A percentile compares a stretch with the other conserved stretches of the same genome.
These are phyloP conservation scores for Chondrosia reniformis DNA, from an alignment of 37 sponge, comb jelly and placozoan species.

Conservation along the genomic window DNA sequence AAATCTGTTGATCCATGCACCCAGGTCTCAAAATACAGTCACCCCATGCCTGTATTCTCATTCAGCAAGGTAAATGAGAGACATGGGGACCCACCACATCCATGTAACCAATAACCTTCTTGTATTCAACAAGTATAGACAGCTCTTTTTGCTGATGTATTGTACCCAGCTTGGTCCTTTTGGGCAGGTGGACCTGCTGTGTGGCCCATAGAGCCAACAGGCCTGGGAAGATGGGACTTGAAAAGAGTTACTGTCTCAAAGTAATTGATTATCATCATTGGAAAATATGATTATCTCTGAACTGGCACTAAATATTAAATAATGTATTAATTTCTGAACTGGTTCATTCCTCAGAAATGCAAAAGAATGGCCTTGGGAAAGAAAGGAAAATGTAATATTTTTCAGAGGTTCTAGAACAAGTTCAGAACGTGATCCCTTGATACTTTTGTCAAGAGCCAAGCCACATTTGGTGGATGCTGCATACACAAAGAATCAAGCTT, in stretches of 20 bases:
- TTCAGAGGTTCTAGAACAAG: slow-evolving; percentile 92
- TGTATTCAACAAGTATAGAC: slow-evolving; percentile 41
- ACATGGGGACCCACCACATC: background rate
- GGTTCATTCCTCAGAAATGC: slow-evolving; percentile 20
- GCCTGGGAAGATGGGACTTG: slow-evolving; percentile 79
- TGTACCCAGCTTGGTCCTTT: slow-evolving; percentile 96
- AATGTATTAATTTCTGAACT: background rate
- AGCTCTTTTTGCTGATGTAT: slow-evolving; percentile 61
- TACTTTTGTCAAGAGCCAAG: slow-evolving; percentile 58
- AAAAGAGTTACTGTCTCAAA: slow-evolving; percentile 60
- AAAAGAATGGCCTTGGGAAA: slow-evolving; percentile 67
- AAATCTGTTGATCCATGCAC: background rate
- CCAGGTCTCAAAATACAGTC: slow-evolving; percentile 43
- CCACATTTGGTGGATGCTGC: slow-evolving; percentile 75
- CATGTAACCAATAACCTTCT: background rate
- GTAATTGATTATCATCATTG: slow-evolving; percentile 13
- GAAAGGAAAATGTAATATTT: slow-evolving; percentile 56
- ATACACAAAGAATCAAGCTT: slow-evolving; percentile 94
- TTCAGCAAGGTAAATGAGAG: slow-evolving; percentile 81
- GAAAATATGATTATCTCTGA: too few relatives aligned
- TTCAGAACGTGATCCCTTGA: slow-evolving; percentile 79
- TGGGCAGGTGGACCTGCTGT: slow-evolving; percentile 90
- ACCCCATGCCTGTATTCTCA: slow-evolving; percentile 78
- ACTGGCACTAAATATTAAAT: too few relatives aligned
- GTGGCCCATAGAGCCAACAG: slow-evolving; percentile 68